Evolutionary conservation across 2,888 invertebrate species (phyloP).

Genomic region (Nipponacmea schrenckii): DNA sequence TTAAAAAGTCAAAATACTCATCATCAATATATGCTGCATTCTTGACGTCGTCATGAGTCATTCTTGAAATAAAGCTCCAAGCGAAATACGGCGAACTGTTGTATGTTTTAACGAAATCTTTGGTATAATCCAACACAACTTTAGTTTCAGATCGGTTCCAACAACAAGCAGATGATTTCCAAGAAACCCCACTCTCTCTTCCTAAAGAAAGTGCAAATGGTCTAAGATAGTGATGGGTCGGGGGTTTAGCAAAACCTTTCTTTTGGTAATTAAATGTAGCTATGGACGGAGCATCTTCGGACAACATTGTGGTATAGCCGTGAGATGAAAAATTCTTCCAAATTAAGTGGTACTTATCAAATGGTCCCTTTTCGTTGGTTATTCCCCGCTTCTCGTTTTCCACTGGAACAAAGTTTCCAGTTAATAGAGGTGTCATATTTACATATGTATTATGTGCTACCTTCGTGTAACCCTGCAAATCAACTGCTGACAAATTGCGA

Average conservation of each 20-base stretch:
- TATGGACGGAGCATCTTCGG: conserved; percentile 83
- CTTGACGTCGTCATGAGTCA: conserved; percentile 86
- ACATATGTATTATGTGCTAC: conserved; percentile 94
- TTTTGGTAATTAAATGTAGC: conserved; percentile 84
- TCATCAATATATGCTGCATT: conserved; percentile 80
- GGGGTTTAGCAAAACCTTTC: conserved; percentile 79
- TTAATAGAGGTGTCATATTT: conserved; percentile 84
- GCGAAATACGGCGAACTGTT: conserved; percentile 76
- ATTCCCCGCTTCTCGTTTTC: conserved; percentile 60
- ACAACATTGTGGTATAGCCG: conserved; percentile 82
- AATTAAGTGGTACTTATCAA: conserved; percentile 82
- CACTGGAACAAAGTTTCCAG: conserved; percentile 71
- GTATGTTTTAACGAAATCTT: conserved; percentile 72
- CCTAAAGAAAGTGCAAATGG: conserved; percentile 76
- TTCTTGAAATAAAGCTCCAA: conserved; percentile 84
- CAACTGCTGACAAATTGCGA: conserved; percentile 76
- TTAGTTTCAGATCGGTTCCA: too few relatives aligned
- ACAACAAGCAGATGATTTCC: too few relatives aligned
- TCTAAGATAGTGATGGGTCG: conserved; percentile 86
- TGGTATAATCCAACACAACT: too few relatives aligned
- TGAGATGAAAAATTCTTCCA: conserved; percentile 82
- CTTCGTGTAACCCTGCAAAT: conserved; percentile 89
- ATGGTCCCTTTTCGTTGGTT: conserved; percentile 58
- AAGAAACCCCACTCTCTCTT: conserved; percentile 25
- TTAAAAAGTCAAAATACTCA: conserved; percentile 73